Conservation (phyloP, 2,888 invertebrate species). For the Macaria notata region DNA sequence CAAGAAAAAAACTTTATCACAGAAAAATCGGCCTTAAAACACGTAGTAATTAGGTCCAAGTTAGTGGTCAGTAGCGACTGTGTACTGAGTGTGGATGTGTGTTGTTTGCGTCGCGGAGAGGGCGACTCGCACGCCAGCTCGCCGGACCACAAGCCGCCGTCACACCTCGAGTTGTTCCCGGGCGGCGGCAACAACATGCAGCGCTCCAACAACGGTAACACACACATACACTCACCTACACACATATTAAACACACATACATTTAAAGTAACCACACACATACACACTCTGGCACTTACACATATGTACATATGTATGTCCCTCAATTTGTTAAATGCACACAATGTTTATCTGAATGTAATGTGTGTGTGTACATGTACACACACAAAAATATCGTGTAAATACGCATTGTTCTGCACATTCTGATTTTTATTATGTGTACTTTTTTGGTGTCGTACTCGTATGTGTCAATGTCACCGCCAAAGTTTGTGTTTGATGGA, state of each 20-base stretch:
- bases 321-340: not conserved
- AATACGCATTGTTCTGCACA: too few species aligned
- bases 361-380: too few species aligned
- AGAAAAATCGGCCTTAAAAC: too few species aligned
- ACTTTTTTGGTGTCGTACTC: too few species aligned
- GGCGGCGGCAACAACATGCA: slow-evolving; percentile 83
- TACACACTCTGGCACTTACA: not conserved
- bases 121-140: slow-evolving; percentile 81
- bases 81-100: slow-evolving; percentile 56
- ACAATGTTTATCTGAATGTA: too few species aligned
- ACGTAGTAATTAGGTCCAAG: too few species aligned
- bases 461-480: too few species aligned
- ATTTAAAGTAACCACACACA: not conserved
- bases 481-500: too few species aligned
- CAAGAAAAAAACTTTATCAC: too few species aligned
- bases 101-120: slow-evolving; percentile 61
- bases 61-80: too few species aligned
- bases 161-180: slow-evolving; percentile 87
- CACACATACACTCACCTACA: slow-evolving; percentile 33
- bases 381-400: too few species aligned
- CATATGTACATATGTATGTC: slow-evolving; percentile 1
- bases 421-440: too few species aligned
- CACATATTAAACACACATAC: slow-evolving; percentile 2
- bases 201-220: slow-evolving; percentile 92
- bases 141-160: slow-evolving; percentile 87